phyloP scores from a whole-genome alignment of 2,888 invertebrate species.

The Lepetodrilus schrolli region DNA sequence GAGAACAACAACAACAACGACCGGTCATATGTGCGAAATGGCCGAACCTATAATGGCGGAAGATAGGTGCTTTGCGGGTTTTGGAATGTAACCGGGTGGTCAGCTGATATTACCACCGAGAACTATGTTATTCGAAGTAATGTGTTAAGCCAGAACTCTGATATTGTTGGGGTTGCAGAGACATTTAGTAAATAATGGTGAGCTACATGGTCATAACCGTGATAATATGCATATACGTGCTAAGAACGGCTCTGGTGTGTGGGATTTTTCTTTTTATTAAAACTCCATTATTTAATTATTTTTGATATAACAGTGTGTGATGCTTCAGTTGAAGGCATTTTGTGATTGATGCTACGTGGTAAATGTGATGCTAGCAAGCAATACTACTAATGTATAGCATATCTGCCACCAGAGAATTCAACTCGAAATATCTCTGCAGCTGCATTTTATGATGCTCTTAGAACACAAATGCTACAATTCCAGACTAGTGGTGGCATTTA shows the following conservation, averaged over 20 bases:
- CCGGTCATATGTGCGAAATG: too few species aligned
- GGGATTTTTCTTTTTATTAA: neutral
- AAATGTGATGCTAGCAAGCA: neutral
- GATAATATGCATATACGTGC: neutral
- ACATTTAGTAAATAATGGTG: neutral
- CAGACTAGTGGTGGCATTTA: neutral
- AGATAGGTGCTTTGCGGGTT: neutral
- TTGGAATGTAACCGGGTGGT: neutral
- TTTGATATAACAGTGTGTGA: neutral
- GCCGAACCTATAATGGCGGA: too few species aligned
- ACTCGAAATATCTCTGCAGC: neutral
- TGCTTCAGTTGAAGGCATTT: neutral
- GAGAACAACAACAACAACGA: too few species aligned
- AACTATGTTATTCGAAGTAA: neutral
- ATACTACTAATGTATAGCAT: neutral
- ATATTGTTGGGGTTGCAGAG: neutral
- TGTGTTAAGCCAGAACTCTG: neutral
- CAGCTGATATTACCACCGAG: neutral
- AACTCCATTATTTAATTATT: neutral
- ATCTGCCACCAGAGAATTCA: conserved; percentile 15
- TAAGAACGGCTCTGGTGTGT: neutral
- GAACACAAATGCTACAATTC: neutral
- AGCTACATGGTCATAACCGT: neutral
- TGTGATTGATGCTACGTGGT: neutral
- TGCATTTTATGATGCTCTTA: neutral